Evolutionary conservation across 1,140 invertebrate genomes (phyloP).

Genomic region (Drosophila obscura): DNA sequence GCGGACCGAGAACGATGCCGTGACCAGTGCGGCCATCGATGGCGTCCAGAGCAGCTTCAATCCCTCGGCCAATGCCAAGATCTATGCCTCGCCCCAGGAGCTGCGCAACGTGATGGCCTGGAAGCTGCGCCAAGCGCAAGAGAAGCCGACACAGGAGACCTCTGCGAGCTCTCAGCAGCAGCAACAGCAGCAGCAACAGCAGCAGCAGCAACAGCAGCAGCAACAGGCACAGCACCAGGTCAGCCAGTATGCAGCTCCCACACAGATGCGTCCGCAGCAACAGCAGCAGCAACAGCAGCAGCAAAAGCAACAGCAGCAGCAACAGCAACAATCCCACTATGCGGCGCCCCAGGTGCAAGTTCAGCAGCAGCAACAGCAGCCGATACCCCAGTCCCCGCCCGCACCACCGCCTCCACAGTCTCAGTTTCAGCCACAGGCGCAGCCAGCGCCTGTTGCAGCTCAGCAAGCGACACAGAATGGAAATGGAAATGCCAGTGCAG

Average conservation of each 20-base stretch:
- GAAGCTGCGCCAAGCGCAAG: slow-evolving; percentile 73
- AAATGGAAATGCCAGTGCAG: slow-evolving; percentile 74
- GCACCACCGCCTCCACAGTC: slow-evolving; percentile 84
- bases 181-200: slow-evolving; percentile 87
- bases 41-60: slow-evolving; percentile 92
- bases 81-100: slow-evolving; percentile 94
- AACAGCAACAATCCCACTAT: slow-evolving; percentile 55
- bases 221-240: slow-evolving; percentile 47
- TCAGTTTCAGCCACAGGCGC: slow-evolving; percentile 90
- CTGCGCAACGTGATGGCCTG: slow-evolving; percentile 92
- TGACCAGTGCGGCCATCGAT: slow-evolving; percentile 75
- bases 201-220: slow-evolving; percentile 83
- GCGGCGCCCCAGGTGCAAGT: slow-evolving; percentile 67
- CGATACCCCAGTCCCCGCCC: slow-evolving; percentile 53
- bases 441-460: slow-evolving; percentile 90
- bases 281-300: slow-evolving; percentile 92
- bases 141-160: slow-evolving; percentile 52
- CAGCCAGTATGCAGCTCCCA: slow-evolving; percentile 43
- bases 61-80: slow-evolving; percentile 92
- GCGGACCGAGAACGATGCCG: slow-evolving; percentile 72
- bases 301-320: slow-evolving; percentile 84
- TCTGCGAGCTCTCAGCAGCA: slow-evolving; percentile 81
- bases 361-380: slow-evolving; percentile 34
- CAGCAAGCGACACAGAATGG: slow-evolving; percentile 38
- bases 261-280: slow-evolving; percentile 93